Percentiles rank a stretch among this genome's conserved stretches.
phyloP scores from a whole-genome alignment of 2,888 invertebrate genomes.

The Lacanobia oleracea region DNA sequence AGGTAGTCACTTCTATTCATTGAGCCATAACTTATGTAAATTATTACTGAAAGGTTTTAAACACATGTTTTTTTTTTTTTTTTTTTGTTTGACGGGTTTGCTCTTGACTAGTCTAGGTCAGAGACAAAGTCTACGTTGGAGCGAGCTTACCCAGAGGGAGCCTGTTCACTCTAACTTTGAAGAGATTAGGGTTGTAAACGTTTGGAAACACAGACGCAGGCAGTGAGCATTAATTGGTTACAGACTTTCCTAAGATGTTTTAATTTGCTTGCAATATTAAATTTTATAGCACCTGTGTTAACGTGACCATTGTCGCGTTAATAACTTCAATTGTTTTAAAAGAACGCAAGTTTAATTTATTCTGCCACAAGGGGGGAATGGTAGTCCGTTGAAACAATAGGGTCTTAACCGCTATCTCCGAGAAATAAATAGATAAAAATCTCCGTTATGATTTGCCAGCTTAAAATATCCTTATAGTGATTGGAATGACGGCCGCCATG shows the following conservation, averaged over 20 bases:
- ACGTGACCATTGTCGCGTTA: not conserved
- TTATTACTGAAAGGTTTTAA: not conserved
- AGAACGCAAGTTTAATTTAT: not conserved
- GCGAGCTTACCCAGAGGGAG: too few relatives aligned
- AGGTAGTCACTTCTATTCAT: not conserved
- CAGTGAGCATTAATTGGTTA: slow-evolving; percentile 9
- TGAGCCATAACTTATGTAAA: slow-evolving; percentile 7
- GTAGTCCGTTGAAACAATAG: not conserved
- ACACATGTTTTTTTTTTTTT: too few relatives aligned
- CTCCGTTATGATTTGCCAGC: not conserved
- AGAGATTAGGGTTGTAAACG: too few relatives aligned
- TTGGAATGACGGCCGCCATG: too few relatives aligned
- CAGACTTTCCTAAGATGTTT: not conserved
- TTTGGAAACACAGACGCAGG: too few relatives aligned
- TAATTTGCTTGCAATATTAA: not conserved
- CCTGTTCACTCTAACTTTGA: too few relatives aligned
- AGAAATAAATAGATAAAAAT: not conserved
- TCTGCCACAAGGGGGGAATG: not conserved
- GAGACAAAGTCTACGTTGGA: too few relatives aligned
- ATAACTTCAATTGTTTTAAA: not conserved
- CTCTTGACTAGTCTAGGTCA: too few relatives aligned
- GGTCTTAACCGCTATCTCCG: not conserved
- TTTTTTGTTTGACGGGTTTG: too few relatives aligned
- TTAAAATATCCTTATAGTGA: not conserved
- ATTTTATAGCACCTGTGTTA: not conserved